Base-by-base conservation (phyloP, 2,797 vertebrate genomes). In the Aphelocoma californica region DNA sequence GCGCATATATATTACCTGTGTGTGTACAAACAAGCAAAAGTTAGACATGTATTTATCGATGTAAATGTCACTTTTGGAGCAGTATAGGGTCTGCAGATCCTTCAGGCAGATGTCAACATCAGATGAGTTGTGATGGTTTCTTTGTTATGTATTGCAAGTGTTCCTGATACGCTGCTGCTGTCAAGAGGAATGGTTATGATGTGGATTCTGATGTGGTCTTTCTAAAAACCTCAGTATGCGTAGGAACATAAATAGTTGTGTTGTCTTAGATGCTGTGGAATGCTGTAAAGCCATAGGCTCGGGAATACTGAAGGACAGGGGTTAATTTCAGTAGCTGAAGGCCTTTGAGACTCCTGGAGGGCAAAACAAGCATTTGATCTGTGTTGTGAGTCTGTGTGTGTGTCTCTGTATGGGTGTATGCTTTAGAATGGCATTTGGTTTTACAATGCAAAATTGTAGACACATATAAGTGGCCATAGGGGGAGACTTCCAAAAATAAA, bases 21-120 rank as follows among this genome's bases (percentile, higher is more conserved):
- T 92, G 79, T 86, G 32, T 86, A 77, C 77, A 94, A 93, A 95
- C 84, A 96, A 90, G 71, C 29, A 66, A 72, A 93, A 88, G 42
- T 80, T 50, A 73, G 56, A 56, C 13, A 20, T 1, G 3, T 18
- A 15, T 60, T 70, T 92, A 74, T 93, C 78, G 90, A 29, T 54
- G 72, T 75, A 92, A 71, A 93, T 48, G 86, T 67, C 64, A 44
- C 50, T 88, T 95, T 90, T 1, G 2, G 61, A 24, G 70, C 44
- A 67, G 18, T 34, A 19, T 2, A 51, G 45, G 32, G 70, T 93
- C 58, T 42, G 19, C 65, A 71, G 70, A 91, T 80, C 77, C 71
- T 95, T 85, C 73, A 80, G 83, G 44, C 83, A 82, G 83, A 44
- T 64, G 67, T 73, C 62, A 86, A 47, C 72, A 65, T 86, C 74